Evolutionary conservation across 1,140 invertebrate species (phyloP), one percentile per base, ranked within the genome.

Genomic region (Belonocnema kinseyi): DNA sequence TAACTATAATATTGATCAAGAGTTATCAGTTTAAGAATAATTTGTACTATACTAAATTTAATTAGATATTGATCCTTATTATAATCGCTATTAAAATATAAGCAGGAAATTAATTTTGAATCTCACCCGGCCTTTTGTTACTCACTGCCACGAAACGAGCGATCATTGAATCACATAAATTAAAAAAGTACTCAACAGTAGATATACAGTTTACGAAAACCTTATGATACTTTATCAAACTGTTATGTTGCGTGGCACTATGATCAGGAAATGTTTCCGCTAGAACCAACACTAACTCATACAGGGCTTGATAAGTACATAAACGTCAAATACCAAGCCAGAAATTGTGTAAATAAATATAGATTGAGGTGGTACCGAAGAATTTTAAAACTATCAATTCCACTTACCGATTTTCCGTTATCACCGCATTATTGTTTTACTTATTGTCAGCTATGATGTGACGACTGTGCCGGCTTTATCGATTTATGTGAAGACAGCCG

Each of bases 381-480:
- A 8, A 73, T 50, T 56, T 16, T 17, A 16, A 78, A 58, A 12
- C n/a, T 46, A 26, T 5, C 11, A 76, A 54, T 53, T 52, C 13
- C 52, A 76, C 78, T 76, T 14, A 79, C 78, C 74, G n/a, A 17
- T n/a, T 54, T 19, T 2, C 17, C 40, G 58, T 79, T 80, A 81
- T 80, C 74, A 76, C 70, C 75, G 79, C 71, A 40, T 80, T 73
- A 66, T 21, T 40, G 46, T 40, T 66, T 66, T 46, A 40, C 58
- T 33, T 33, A 33, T 40, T 33, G 7, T n/a, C 10, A 54, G 17
- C 19, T n/a, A 58, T 50, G 33, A 52, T 75, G 61, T 13, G 51
- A 40, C 17, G 74, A 61, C 76, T 50, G 70, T 76, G 78, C 74
- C 72, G 76, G 76, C 74, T 61, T 79, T 76, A 76, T 76, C 78